Evolutionary conservation across 1,140 invertebrate species (phyloP).

Genomic region (Agrilus planipennis): DNA sequence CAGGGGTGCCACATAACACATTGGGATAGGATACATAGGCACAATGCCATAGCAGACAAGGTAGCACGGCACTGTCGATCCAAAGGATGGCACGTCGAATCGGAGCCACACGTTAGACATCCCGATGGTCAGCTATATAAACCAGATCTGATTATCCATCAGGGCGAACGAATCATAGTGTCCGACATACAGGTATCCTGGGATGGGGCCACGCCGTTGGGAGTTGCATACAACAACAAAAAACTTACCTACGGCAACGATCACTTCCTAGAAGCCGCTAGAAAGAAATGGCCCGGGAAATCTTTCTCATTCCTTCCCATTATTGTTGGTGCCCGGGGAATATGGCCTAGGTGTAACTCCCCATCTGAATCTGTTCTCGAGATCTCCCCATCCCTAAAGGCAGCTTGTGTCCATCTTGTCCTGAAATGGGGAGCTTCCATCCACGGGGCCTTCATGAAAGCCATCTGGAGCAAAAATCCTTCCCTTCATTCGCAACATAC

Average conservation of each 20-base stretch:
- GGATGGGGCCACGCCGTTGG: slow-evolving; percentile 9
- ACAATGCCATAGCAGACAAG: slow-evolving; percentile 8
- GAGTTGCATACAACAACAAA: slow-evolving; percentile 5
- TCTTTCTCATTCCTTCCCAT: slow-evolving; percentile 7
- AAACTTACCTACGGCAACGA: slow-evolving; percentile 7
- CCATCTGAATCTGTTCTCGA: too few species aligned
- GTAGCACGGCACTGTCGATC: slow-evolving; percentile 3
- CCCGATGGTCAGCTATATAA: slow-evolving; percentile 2
- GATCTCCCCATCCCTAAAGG: too few species aligned
- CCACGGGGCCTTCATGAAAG: too few species aligned
- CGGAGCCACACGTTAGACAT: slow-evolving; percentile 7
- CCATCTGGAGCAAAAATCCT: too few species aligned
- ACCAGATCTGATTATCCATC: slow-evolving; percentile 9
- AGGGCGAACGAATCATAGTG: neutral
- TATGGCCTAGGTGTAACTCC: too few species aligned
- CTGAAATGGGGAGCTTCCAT: too few species aligned
- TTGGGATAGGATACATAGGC: slow-evolving; percentile 5
- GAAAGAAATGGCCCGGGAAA: slow-evolving; percentile 4
- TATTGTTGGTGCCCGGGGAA: too few species aligned
- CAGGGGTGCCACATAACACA: slow-evolving; percentile 10
- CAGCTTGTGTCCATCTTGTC: too few species aligned
- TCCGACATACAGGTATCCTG: slow-evolving; percentile 13
- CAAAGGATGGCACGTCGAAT: neutral
- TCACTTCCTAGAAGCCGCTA: slow-evolving; percentile 8
- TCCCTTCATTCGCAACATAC: too few species aligned